These are phyloP conservation scores for Dasypolia templi DNA, from an alignment of 2,888 invertebrate species.

Conservation along the genomic window DNA sequence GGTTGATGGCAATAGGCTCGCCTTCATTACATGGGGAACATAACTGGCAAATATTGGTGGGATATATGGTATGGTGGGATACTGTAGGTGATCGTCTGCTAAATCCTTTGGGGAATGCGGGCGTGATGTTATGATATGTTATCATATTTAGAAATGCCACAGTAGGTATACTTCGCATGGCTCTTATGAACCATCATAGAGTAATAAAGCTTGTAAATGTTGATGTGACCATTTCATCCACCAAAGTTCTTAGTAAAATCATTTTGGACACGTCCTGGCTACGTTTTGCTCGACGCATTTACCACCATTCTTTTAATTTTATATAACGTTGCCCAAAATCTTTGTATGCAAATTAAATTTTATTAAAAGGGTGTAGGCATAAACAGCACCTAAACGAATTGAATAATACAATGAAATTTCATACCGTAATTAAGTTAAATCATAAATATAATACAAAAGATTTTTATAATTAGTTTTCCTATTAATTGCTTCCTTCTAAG, in stretches of 20 bases:
- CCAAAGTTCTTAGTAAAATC: constrained; percentile 6
- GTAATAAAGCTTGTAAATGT: neutral
- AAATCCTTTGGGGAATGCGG: neutral
- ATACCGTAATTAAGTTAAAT: constrained; percentile 3
- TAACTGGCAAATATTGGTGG: neutral
- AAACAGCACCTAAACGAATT: constrained; percentile 18
- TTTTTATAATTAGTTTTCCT: constrained; percentile 20
- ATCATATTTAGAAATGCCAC: neutral
- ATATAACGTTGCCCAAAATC: constrained; percentile 12
- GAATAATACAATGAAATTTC: constrained; percentile 33
- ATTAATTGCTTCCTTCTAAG: neutral
- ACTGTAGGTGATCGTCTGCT: neutral
- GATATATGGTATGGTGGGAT: neutral
- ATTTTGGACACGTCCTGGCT: constrained; percentile 31
- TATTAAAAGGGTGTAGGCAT: neutral
- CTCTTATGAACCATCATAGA: too few relatives aligned
- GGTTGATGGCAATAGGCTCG: too few relatives aligned
- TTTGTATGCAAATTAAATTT: constrained; percentile 61
- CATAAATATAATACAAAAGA: neutral
- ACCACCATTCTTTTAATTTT: constrained; percentile 42
- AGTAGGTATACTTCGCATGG: too few relatives aligned
- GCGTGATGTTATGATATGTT: neutral
- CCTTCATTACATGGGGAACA: neutral
- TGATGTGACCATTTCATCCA: neutral
- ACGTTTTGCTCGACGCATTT: too few relatives aligned